A percentile compares a stretch with the other conserved stretches of the same genome.
phyloP scores from a whole-genome alignment of 2,888 invertebrate genomes.

The Thumatha senex region DNA sequence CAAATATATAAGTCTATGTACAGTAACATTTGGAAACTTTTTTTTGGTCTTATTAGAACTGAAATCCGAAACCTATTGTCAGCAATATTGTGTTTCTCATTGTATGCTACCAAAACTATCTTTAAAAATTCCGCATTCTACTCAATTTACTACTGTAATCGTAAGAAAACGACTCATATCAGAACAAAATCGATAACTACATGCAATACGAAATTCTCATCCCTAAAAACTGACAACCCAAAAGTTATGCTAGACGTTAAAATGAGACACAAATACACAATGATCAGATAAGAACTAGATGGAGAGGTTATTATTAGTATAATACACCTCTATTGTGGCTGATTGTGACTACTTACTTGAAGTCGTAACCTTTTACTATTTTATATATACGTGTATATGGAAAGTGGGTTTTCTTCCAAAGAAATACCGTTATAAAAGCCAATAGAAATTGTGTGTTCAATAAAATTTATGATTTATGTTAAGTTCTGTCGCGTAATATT shows the following conservation, averaged over 20 bases:
- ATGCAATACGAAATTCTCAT: background rate
- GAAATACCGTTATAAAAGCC: background rate
- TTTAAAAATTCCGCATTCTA: too few relatives aligned
- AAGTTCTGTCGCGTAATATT: background rate
- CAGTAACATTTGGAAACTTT: too few relatives aligned
- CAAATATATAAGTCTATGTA: too few relatives aligned
- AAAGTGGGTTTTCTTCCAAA: slow-evolving; percentile 17
- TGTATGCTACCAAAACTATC: too few relatives aligned
- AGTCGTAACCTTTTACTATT: slow-evolving; percentile 38
- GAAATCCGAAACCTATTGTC: too few relatives aligned
- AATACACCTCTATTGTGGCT: slow-evolving; percentile 50
- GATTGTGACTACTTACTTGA: slow-evolving; percentile 47
- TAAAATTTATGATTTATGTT: background rate
- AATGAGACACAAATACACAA: slow-evolving; percentile 41
- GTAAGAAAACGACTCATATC: background rate
- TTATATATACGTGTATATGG: slow-evolving; percentile 10
- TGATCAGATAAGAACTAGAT: slow-evolving; percentile 38
- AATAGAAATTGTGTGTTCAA: slow-evolving; percentile 8
- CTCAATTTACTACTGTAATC: too few relatives aligned
- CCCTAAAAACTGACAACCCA: background rate
- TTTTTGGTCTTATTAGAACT: too few relatives aligned
- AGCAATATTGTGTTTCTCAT: too few relatives aligned
- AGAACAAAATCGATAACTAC: background rate
- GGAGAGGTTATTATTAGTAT: slow-evolving; percentile 55
- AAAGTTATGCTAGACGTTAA: background rate